Base-by-base conservation (phyloP, 1,140 invertebrate species). In the Radopholus similis region DNA sequence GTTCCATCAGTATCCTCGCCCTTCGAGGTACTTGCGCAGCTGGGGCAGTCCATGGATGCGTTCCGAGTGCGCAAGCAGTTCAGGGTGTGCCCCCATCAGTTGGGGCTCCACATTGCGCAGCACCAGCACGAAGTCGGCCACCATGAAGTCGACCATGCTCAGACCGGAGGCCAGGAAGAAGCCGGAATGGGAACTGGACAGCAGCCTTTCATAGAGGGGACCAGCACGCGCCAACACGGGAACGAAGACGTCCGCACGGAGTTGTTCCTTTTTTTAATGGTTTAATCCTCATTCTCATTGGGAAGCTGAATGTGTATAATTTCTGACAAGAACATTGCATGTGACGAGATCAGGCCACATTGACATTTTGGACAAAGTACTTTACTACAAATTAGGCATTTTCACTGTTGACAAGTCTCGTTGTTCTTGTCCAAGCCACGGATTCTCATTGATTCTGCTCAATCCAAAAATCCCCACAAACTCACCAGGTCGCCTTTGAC, bases 401-500 rank as follows among this genome's bases (percentile, higher is more conserved):
- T n/a, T n/a, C n/a, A n/a, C n/a, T n/a, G n/a, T n/a, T n/a, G n/a
- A n/a, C n/a, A n/a, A n/a, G n/a, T n/a, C n/a, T n/a, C n/a, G n/a
- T n/a, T n/a, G n/a, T n/a, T n/a, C n/a, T n/a, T n/a, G n/a, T n/a
- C n/a, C n/a, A n/a, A n/a, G n/a, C n/a, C n/a, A n/a, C n/a, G n/a
- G n/a, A n/a, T n/a, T n/a, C n/a, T n/a, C n/a, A n/a, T n/a, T n/a
- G n/a, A n/a, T n/a, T n/a, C n/a, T n/a, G n/a, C n/a, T n/a, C n/a
- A n/a, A n/a, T n/a, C n/a, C n/a, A n/a, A n/a, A n/a, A n/a, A n/a
- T n/a, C n/a, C n/a, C n/a, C n/a, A n/a, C n/a, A n/a, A 32, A 11
- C 26, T 44, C 3, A 62, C 58, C 21, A 62, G 13, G 30, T 62
- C 38, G 28, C 58, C 58, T 49, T 62, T 40, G 9, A 21, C 5